These are phyloP conservation scores for Cheilosia pagana DNA, from an alignment of 2,888 invertebrate genomes.

Conservation along the genomic window DNA sequence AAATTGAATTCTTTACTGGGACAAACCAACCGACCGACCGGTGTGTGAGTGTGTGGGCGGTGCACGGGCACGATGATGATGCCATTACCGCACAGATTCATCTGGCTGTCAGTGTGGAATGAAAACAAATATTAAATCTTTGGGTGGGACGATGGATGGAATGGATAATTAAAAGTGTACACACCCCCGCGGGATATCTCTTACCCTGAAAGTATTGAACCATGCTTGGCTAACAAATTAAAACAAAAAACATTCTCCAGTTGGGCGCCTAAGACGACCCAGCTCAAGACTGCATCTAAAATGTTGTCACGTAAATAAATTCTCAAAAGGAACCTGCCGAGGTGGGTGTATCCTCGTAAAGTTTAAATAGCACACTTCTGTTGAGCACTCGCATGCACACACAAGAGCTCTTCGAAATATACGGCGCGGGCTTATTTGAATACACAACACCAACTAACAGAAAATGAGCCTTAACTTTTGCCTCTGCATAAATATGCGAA, in stretches of 20 bases:
- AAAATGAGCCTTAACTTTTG: constrained; percentile 3
- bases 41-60: background rate
- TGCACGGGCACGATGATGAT: constrained; percentile 14
- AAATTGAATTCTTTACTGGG: constrained; percentile 68
- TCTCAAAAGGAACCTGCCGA: too few relatives aligned
- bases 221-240: too few relatives aligned
- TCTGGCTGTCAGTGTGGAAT: constrained; percentile 1
- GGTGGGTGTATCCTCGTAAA: too few relatives aligned
- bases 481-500: background rate
- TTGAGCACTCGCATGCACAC: constrained; percentile 6
- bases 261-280: too few relatives aligned
- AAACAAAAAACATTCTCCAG: too few relatives aligned
- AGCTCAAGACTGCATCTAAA: too few relatives aligned
- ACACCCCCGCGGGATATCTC: too few relatives aligned
- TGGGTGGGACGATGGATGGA: background rate
- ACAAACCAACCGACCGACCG: constrained; percentile 29
- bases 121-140: constrained; percentile 25
- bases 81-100: constrained; percentile 7
- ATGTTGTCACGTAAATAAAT: background rate
- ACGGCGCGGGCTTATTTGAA: constrained; percentile 19
- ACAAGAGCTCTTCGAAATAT: constrained; percentile 8
- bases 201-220: too few relatives aligned
- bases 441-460: constrained; percentile 22
- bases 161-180: background rate
- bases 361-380: constrained; percentile 19